Evolutionary conservation across 2,888 invertebrate genomes (phyloP), one percentile per base, ranked within the genome.

Genomic region (Eilema caniola): DNA sequence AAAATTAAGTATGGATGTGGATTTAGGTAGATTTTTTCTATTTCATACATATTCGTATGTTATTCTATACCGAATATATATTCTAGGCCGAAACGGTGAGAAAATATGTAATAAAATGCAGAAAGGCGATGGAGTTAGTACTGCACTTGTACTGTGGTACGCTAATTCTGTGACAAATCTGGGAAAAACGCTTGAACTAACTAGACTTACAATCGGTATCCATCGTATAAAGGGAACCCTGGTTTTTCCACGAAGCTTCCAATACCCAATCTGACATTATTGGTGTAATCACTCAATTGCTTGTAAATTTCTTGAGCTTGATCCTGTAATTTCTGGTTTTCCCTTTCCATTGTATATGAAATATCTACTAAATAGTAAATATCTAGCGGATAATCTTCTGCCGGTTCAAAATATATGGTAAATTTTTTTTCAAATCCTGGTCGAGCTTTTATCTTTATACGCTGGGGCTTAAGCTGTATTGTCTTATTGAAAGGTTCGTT

Each of bases 301-400:
- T 84, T 66, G 0, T 95, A 95, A 53, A 97, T 88, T 67, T 92
- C 76, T 0, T 82, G 73, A 0, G 96, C 96, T 62, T 96, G 92
- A 8, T 82, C 86, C 80, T 92, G 95, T 10, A 97, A 85, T 24
- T 88, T 90, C 0, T 89, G 85, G 83, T 96, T 96, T 83, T 97
- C 96, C 12, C 87, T 86, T 65, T 88, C 89, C 98, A 98, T 98
- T 0, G 98, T 97, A 53, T 94, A 91, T 0, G 98, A 98, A 76
- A 97, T 92, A 83, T 98, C 98, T 97, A 98, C 97, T 41, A 98
- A 92, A 85, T 97, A 98, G 87, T 98, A 98, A n/a, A 98, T 92
- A 89, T 98, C 98, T 2, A 98, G 96, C 0, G 98, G 98, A 86
- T 97, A 98, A 89, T 98, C 96, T 79, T 96, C 93, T 0, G 97